A percentile compares a stretch with the other conserved stretches of the same genome.
These are phyloP conservation scores for Echiichthys vipera DNA, from an alignment of 2,797 vertebrate genomes.

Conservation along the genomic window DNA sequence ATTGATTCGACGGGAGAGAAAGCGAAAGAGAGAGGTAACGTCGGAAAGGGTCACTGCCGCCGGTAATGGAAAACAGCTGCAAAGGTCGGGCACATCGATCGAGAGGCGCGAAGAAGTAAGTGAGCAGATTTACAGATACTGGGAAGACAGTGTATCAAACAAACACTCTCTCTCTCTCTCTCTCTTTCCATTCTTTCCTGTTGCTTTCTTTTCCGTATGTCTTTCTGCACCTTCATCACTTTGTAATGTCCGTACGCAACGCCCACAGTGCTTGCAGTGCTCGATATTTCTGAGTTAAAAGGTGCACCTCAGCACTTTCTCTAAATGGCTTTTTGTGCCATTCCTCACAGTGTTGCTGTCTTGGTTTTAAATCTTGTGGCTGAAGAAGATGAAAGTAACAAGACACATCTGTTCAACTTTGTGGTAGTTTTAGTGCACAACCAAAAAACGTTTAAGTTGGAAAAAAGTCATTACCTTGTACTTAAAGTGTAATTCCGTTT, in stretches of 20 bases:
- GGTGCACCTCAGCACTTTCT: background rate
- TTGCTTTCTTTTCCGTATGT: background rate
- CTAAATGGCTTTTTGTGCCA: background rate
- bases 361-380: too few relatives aligned
- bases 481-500: too few relatives aligned
- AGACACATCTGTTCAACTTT: too few relatives aligned
- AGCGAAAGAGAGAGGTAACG: constrained; percentile 4
- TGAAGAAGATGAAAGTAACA: too few relatives aligned
- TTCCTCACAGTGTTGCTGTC: background rate
- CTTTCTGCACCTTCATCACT: background rate
- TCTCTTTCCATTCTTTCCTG: background rate
- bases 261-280: background rate
- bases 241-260: background rate
- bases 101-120: constrained; percentile 50
- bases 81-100: constrained; percentile 51
- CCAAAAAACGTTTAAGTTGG: too few relatives aligned
- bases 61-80: constrained; percentile 32
- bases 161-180: background rate
- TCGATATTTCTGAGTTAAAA: constrained; percentile 4
- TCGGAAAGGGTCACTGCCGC: constrained; percentile 13
- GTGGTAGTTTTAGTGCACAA: too few relatives aligned
- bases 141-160: background rate
- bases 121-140: constrained; percentile 30
- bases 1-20: constrained; percentile 21
- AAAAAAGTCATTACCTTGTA: too few relatives aligned